Conservation (phyloP, 2,113 vertebrate species). For the Spermophilus dauricus region DNA sequence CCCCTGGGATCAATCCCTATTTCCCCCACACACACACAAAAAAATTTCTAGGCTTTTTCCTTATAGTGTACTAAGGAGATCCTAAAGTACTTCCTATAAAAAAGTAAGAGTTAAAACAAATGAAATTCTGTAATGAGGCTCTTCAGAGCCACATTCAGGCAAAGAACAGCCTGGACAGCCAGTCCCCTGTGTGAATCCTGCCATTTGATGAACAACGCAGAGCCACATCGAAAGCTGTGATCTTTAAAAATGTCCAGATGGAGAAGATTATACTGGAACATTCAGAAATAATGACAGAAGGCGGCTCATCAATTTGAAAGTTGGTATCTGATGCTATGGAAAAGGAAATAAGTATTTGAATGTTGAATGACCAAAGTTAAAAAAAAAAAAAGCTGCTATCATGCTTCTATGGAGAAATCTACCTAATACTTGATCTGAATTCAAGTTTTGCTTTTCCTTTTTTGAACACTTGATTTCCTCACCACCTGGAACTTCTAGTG, state of each 20-base stretch:
- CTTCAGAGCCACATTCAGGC: not conserved
- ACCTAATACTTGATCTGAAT: not conserved
- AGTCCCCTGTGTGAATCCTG: constrained; percentile 57
- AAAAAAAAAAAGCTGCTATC: not conserved
- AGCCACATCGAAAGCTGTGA: constrained; percentile 66
- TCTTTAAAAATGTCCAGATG: constrained; percentile 76
- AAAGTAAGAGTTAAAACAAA: constrained; percentile 39
- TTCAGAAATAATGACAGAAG: constrained; percentile 74
- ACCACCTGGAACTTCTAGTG: not conserved
- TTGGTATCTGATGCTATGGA: constrained; percentile 11
- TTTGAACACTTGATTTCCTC: constrained; percentile 15
- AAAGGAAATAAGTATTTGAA: not conserved
- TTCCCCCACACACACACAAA: too few species aligned
- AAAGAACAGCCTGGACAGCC: constrained; percentile 16
- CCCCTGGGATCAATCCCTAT: too few species aligned
- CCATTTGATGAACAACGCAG: constrained; percentile 62
- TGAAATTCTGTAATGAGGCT: not conserved
- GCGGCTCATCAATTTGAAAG: constrained; percentile 64
- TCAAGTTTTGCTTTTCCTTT: not conserved
- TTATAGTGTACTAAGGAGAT: not conserved
- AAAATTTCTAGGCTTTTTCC: not conserved
- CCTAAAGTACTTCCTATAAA: not conserved
- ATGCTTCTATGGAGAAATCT: not conserved
- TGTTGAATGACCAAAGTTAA: not conserved
- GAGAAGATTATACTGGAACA: constrained; percentile 74